Conservation (phyloP, 2,797 vertebrate species). For the Agapornis canus region DNA sequence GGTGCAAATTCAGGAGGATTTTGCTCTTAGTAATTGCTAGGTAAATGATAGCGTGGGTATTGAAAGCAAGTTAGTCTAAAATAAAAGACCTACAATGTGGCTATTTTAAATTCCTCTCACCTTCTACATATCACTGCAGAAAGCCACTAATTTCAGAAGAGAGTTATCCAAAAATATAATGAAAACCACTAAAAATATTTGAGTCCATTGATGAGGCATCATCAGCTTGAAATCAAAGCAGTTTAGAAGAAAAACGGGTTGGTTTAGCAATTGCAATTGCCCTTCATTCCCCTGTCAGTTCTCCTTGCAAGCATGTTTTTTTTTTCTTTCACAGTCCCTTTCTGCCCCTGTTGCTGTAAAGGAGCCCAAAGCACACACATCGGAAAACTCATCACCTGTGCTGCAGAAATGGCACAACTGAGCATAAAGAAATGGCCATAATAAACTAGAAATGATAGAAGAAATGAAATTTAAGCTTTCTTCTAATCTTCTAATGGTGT, state of each 20-base stretch:
- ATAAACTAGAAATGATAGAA: not conserved
- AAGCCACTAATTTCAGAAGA: constrained; percentile 22
- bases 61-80: constrained; percentile 27
- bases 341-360: not conserved
- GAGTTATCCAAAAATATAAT: constrained; percentile 3
- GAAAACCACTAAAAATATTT: constrained; percentile 34
- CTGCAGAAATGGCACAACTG: not conserved
- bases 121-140: not conserved
- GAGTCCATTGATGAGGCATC: not conserved
- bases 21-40: constrained; percentile 14
- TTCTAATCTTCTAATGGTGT: not conserved
- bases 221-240: constrained; percentile 23
- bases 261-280: not conserved
- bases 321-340: not conserved
- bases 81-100: not conserved
- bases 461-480: not conserved
- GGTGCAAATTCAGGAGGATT: constrained; percentile 8
- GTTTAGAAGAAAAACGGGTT: constrained; percentile 6
- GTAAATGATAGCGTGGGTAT: not conserved
- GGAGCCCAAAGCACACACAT: fast-evolving
- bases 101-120: constrained; percentile 1
- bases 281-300: not conserved
- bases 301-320: not conserved
- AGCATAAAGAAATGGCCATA: not conserved
- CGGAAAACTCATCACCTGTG: not conserved